Conservation (phyloP, 2,888 invertebrate species). For the Muschampia plurimacula region DNA sequence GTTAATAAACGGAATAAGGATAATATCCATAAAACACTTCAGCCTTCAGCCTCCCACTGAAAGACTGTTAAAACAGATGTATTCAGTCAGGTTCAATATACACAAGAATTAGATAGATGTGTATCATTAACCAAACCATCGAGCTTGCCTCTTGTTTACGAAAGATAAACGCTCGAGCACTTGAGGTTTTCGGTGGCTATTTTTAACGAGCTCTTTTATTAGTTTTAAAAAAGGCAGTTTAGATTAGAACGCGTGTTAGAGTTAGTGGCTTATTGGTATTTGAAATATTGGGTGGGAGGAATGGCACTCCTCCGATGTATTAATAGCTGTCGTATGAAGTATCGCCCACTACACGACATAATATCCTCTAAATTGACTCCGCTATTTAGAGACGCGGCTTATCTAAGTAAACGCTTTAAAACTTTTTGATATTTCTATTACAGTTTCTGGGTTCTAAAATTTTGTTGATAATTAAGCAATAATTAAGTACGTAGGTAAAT, state of each 20-base stretch:
- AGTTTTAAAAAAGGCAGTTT: slow-evolving; percentile 84
- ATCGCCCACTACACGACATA: slow-evolving; percentile 36
- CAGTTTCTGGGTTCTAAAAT: neutral
- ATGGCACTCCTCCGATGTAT: slow-evolving; percentile 57
- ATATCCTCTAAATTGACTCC: slow-evolving; percentile 36
- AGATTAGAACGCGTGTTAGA: slow-evolving; percentile 75
- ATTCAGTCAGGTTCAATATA: slow-evolving; percentile 53
- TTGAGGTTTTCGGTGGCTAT: slow-evolving; percentile 83
- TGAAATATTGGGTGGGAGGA: slow-evolving; percentile 77
- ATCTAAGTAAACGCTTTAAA: slow-evolving; percentile 21
- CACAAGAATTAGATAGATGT: slow-evolving; percentile 71
- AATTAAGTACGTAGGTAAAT: neutral
- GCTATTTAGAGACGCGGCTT: slow-evolving; percentile 24
- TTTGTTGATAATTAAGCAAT: neutral
- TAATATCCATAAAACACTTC: slow-evolving; percentile 45
- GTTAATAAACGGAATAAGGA: slow-evolving; percentile 45
- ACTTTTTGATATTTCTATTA: neutral
- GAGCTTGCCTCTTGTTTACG: slow-evolving; percentile 71
- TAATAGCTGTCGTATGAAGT: slow-evolving; percentile 44
- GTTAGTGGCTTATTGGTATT: slow-evolving; percentile 75
- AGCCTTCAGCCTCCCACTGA: slow-evolving; percentile 47
- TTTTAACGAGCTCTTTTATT: slow-evolving; percentile 83
- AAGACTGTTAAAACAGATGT: slow-evolving; percentile 64
- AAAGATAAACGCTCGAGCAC: slow-evolving; percentile 69
- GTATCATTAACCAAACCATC: slow-evolving; percentile 66